Conservation (phyloP, 2,113 vertebrate species). For the Burhinus oedicnemus region DNA sequence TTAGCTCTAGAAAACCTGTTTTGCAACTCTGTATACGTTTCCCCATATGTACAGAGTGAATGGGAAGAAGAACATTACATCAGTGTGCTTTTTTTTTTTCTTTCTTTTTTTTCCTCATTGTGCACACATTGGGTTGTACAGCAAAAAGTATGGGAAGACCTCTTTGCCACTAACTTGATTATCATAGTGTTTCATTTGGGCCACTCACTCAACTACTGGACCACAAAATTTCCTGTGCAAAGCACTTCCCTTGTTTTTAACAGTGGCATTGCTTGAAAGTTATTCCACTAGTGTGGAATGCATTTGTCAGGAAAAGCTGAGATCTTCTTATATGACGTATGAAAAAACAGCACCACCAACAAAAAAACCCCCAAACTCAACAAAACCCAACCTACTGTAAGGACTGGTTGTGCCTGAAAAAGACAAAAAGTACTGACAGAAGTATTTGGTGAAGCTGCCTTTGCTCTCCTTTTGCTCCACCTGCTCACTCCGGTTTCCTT, state of each 20-base stretch:
- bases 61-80: not conserved
- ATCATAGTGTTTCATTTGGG: not conserved
- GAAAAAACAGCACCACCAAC: not conserved
- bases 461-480: not conserved
- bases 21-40: accelerated
- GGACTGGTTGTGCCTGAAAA: not conserved
- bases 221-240: accelerated
- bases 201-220: not conserved
- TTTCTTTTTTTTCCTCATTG: too few relatives aligned
- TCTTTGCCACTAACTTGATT: not conserved
- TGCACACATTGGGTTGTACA: not conserved
- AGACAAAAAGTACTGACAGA: not conserved
- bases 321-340: not conserved
- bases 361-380: not conserved
- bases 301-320: not conserved
- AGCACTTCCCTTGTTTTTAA: not conserved
- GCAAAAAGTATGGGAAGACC: not conserved
- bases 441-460: not conserved
- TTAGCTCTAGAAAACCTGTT: not conserved
- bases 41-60: not conserved
- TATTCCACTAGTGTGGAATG: not conserved
- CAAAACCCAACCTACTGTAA: not conserved
- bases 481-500: not conserved
- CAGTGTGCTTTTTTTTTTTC: not conserved
- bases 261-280: not conserved